Conservation (phyloP, 2,888 invertebrate genomes). For the Tanypteryx hageni region DNA sequence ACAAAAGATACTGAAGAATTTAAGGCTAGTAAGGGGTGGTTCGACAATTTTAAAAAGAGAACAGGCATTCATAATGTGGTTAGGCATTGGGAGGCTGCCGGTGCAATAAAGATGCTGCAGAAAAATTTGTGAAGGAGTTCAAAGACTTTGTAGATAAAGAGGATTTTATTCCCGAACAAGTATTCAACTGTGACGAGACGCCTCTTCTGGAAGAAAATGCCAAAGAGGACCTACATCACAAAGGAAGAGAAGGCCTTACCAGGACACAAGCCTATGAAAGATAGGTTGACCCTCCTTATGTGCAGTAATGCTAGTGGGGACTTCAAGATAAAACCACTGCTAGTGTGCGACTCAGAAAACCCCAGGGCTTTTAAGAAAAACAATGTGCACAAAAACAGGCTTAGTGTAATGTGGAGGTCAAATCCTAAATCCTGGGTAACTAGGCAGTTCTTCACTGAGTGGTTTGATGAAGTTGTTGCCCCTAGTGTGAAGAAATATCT, state of each 20-base stretch:
- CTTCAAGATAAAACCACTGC: background rate
- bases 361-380: background rate
- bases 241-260: background rate
- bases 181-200: background rate
- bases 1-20: no score
- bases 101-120: no score
- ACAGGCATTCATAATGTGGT: no score
- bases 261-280: slow-evolving; percentile 29
- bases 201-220: slow-evolving; percentile 38
- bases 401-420: background rate
- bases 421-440: background rate
- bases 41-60: no score
- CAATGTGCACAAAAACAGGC: background rate
- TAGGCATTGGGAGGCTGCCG: no score
- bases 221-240: background rate
- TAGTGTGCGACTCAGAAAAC: background rate
- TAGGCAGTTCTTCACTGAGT: background rate
- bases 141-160: background rate
- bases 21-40: no score
- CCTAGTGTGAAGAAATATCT: slow-evolving; percentile 71
- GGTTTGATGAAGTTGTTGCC: slow-evolving; percentile 68
- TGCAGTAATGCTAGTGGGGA: background rate
- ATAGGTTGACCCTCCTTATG: background rate
- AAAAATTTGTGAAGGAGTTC: no score
- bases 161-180: background rate